phyloP scores from a whole-genome alignment of 2,797 vertebrate species.

The Stomatorhinus walkeri region DNA sequence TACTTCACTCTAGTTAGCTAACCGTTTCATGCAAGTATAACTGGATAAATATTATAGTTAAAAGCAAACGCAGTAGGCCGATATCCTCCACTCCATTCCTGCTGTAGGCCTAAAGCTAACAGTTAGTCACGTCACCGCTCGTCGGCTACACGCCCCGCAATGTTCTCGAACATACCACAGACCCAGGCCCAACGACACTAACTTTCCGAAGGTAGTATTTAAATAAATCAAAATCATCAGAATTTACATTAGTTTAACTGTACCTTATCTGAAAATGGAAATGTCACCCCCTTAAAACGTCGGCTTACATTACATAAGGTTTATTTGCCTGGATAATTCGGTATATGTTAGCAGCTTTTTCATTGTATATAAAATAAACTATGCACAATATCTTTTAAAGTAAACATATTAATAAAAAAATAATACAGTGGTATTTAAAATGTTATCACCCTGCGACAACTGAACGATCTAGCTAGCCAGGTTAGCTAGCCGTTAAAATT shows the following conservation, averaged over 20 bases:
- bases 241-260: neutral
- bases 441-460: neutral
- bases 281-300: neutral
- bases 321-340: neutral
- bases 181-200: neutral
- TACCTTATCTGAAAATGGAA: neutral
- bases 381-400: neutral
- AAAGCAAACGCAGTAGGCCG: neutral
- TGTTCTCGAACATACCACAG: constrained; percentile 16
- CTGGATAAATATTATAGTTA: neutral
- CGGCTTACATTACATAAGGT: neutral
- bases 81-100: neutral
- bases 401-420: neutral
- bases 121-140: neutral
- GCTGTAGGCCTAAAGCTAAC: neutral
- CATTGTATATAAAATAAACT: neutral
- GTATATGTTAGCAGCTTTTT: neutral
- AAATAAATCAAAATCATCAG: neutral
- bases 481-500: neutral
- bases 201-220: neutral
- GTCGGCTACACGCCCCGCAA: constrained; percentile 1
- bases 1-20: neutral
- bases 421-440: neutral
- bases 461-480: neutral
- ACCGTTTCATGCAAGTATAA: neutral